Base-by-base conservation (phyloP, 2,797 vertebrate species). In the Pitangus sulphuratus region DNA sequence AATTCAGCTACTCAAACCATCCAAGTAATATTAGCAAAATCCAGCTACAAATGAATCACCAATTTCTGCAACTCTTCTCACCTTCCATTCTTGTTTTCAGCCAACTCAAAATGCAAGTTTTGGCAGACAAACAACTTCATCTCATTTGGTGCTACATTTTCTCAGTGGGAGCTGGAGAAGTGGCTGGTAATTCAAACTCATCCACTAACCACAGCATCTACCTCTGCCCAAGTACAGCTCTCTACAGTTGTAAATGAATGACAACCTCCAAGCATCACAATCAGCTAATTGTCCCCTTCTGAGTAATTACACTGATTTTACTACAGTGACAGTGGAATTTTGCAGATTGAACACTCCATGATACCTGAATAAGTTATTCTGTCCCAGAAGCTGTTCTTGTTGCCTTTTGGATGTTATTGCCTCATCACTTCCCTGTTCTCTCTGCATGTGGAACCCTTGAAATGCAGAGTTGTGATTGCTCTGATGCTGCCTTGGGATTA, bases 31-130 rank as follows among this genome's bases (percentile, higher is more conserved):
- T 58, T 90, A 40, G 16, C 51, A 51, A 83, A 95, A 83, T 58
- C 44, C 28, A 94, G 57, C 70, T 79, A 84, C 62, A 89, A 58
- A 70, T 2, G 7, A 91, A n/a, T 70, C 57, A 65, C 53, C 54
- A 37, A 11, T 81, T 93, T 66, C 86, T 84, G 37, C 89, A 78
- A 50, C 37, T 94, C 24, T 79, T 95, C 37, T 92, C 62, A 51
- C 56, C 47, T 94, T 94, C 47, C 51, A 22, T n/a, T 62, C 15
- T 50, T 89, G 62, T 75, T 92, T 87, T 58, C 58, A 89, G 62
- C 69, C 78, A 87, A 50, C 31, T 88, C 37, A 84, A 89, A 97
- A 93, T 75, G 79, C 33, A 86, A 11, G 2, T 87, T 93, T 83
- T 96, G 90, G 89, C 87, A 93, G 47, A 22, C 31, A 12, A 74